Evolutionary conservation across 35 echinoderm and acorn worm genomes (phyloP).

Genomic region (Eucidaris tribuloides): DNA sequence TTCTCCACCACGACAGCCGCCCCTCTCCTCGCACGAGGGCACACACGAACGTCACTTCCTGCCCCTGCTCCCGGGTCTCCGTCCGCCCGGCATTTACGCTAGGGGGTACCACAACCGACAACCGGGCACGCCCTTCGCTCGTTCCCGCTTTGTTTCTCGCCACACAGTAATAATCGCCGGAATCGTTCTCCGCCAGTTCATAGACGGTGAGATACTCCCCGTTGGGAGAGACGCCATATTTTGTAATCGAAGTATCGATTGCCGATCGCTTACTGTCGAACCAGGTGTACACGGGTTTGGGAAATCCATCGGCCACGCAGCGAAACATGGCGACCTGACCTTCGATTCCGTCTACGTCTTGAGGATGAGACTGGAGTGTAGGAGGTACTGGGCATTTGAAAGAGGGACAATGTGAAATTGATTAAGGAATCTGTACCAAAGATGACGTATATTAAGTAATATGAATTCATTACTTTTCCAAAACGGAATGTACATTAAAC

Average conservation of each 20-base stretch:
- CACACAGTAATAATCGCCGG: not conserved
- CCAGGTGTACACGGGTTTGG: not conserved
- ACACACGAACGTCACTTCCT: conserved; percentile 22
- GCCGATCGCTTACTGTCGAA: not conserved
- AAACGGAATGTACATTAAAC: no score
- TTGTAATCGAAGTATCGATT: not conserved
- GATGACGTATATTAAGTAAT: no score
- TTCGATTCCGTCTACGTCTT: conserved; percentile 19
- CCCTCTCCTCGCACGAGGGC: not conserved
- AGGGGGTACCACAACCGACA: not conserved
- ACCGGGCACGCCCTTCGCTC: not conserved
- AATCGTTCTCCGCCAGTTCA: conserved; percentile 1
- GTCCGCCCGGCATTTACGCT: not conserved
- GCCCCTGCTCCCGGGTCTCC: conserved; percentile 7
- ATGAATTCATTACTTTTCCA: no score
- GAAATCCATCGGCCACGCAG: conserved; percentile 6
- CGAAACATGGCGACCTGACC: conserved; percentile 23
- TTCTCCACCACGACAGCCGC: not conserved
- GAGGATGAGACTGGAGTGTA: not conserved
- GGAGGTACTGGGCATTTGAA: not conserved
- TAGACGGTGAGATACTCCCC: conserved; percentile 10
- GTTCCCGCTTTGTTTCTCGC: not conserved
- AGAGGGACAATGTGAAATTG: no score
- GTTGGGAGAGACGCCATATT: conserved; percentile 6
- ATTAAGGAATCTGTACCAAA: no score